phyloP scores from a whole-genome alignment of 2,888 invertebrate genomes.

The Diaprepes abbreviatus region DNA sequence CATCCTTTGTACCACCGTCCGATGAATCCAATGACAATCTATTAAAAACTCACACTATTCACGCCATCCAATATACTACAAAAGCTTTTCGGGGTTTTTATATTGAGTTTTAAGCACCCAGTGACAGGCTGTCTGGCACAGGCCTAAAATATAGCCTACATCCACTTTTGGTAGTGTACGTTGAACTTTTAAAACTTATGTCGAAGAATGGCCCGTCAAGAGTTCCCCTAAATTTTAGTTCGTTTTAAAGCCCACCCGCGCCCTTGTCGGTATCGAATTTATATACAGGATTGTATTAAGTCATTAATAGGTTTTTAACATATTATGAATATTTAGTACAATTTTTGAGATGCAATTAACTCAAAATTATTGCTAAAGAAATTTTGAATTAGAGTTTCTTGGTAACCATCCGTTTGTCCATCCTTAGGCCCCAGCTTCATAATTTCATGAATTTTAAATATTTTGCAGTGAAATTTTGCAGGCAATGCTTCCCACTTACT shows the following conservation, averaged over 20 bases:
- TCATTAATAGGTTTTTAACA: too few relatives aligned
- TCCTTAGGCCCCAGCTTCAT: too few relatives aligned
- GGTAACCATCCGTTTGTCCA: too few relatives aligned
- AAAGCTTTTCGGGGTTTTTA: conserved; percentile 29
- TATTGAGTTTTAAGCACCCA: conserved; percentile 38
- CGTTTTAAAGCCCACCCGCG: conserved; percentile 30
- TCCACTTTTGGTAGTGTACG: conserved; percentile 34
- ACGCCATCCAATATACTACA: conserved; percentile 27
- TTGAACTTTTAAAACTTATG: conserved; percentile 42
- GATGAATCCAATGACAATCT: neutral
- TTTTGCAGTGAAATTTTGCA: too few relatives aligned
- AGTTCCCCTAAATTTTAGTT: conserved; percentile 31
- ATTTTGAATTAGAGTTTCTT: too few relatives aligned
- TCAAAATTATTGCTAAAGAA: too few relatives aligned
- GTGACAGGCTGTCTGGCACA: conserved; percentile 42
- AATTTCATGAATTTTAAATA: too few relatives aligned
- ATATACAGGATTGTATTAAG: conserved; percentile 18
- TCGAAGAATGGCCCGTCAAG: conserved; percentile 33
- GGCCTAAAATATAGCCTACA: conserved; percentile 37
- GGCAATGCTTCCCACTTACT: too few relatives aligned
- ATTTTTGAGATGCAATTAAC: too few relatives aligned
- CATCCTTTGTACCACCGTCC: too few relatives aligned
- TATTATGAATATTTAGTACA: too few relatives aligned
- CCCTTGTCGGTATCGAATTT: conserved; percentile 28
- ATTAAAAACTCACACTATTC: conserved; percentile 1